These are phyloP conservation scores for Trachurus trachurus DNA, from an alignment of 2,797 vertebrate genomes.

Conservation along the genomic window DNA sequence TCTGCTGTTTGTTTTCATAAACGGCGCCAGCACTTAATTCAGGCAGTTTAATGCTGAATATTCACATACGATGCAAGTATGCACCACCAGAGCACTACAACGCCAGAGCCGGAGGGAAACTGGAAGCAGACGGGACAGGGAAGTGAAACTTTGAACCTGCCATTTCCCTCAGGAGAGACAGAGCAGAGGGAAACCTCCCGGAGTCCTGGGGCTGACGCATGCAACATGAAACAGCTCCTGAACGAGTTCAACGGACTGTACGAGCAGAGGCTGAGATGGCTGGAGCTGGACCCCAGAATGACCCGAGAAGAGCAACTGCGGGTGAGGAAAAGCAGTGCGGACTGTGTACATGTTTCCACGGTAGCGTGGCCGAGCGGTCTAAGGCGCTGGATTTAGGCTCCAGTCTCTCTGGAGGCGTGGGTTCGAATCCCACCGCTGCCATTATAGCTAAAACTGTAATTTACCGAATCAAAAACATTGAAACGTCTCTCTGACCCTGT, in stretches of 20 bases:
- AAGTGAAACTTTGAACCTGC: conserved; percentile 7
- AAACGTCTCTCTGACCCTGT: no score
- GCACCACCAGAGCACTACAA: conserved; percentile 8
- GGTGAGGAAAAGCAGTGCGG: conserved; percentile 50
- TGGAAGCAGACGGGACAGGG: not conserved
- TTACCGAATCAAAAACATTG: no score
- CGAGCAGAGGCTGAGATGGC: conserved; percentile 63
- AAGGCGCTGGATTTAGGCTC: conserved; percentile 91
- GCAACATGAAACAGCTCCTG: conserved; percentile 66
- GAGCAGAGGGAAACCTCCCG: not conserved
- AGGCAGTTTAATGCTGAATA: not conserved
- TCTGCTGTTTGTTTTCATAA: not conserved
- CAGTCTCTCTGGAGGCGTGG: conserved; percentile 88
- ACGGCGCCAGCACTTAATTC: not conserved
- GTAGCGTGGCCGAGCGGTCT: conserved; percentile 88
- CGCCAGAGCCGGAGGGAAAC: not conserved
- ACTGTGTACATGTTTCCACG: fast-evolving
- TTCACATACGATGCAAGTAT: not conserved
- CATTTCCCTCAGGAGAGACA: not conserved
- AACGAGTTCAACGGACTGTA: conserved; percentile 68
- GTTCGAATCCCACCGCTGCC: conserved; percentile 87
- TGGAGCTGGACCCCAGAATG: conserved; percentile 43
- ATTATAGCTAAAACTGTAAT: not conserved
- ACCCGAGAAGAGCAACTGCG: conserved; percentile 43
- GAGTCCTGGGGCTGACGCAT: not conserved